Evolutionary conservation across 92 coral and sea anemone species (phyloP).

Genomic region (Parazoanthus darwini): DNA sequence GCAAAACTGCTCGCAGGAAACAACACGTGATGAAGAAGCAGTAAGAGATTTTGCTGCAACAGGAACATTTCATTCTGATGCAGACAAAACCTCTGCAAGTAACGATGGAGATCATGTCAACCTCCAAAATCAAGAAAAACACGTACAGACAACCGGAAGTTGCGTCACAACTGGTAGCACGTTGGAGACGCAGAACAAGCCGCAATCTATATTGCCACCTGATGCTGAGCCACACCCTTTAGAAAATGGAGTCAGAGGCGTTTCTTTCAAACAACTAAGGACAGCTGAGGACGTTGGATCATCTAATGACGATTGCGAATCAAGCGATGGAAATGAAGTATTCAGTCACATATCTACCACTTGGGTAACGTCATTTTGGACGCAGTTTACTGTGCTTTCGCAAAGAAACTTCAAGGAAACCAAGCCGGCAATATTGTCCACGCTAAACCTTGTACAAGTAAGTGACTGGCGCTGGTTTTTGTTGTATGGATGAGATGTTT

Average conservation of each 20-base stretch:
- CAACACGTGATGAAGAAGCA: not conserved
- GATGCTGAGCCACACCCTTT: not conserved
- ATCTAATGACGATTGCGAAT: slow-evolving; percentile 66
- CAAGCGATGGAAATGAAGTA: slow-evolving; percentile 57
- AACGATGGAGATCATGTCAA: not conserved
- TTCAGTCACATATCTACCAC: slow-evolving; percentile 69
- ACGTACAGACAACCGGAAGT: not conserved
- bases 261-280: not conserved
- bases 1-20: not conserved
- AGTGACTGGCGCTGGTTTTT: not conserved
- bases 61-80: not conserved
- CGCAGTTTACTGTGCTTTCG: slow-evolving; percentile 85
- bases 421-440: slow-evolving; percentile 79
- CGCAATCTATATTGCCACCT: not conserved
- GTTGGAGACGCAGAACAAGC: not conserved
- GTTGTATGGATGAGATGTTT: slow-evolving; percentile 32
- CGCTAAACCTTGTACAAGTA: slow-evolving; percentile 79
- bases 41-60: not conserved
- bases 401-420: slow-evolving; percentile 88
- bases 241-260: not conserved
- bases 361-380: slow-evolving; percentile 97
- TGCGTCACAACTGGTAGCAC: not conserved
- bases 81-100: not conserved
- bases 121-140: not conserved
- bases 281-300: not conserved